Evolutionary conservation across 2,888 invertebrate genomes (phyloP), one percentile per base, ranked within the genome.

Genomic region (Philhelius pedissequus): DNA sequence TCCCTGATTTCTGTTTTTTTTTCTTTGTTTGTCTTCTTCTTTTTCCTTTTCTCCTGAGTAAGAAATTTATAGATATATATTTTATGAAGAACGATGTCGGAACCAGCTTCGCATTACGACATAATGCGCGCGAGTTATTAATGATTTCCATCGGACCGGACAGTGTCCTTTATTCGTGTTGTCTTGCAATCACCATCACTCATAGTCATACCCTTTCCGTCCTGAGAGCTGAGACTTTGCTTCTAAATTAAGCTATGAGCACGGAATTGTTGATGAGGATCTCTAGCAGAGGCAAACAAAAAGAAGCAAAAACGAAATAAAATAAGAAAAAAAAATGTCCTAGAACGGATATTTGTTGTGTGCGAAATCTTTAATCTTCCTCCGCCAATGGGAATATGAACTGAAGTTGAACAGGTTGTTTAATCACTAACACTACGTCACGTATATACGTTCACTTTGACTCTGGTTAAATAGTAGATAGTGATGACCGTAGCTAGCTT

Each of bases 211-310:
- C 83, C 54, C 77, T 82, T 75, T 76, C 80, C 81, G 78, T 74
- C 73, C 50, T 60, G 52, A 20, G 50, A 66, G 69, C 50, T 60
- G 52, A 20, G 50, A 66, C 52, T 43, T 77, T 66, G 70, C 58
- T 79, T 84, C 80, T 81, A 79, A 80, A 84, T 79, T 86, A 76
- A 86, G 84, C 84, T 80, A 79, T 79, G 75, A 84, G 79, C 82
- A 86, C 87, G 88, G 88, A 88, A 89, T 87, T 86, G 88, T 81
- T 71, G 80, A 76, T 70, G 75, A 79, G 70, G 25, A 22, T 30
- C 40, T 20, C 5, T 9, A 4, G 38, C 5, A 30, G 7, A n/a
- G 9, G n/a, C 18, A 25, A n/a, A 25, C 3, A 35, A 18, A 9
- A 9, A 45, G 27, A 7, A 40, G 0, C 13, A 35, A 4, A 40